phyloP scores from a whole-genome alignment of 2,888 invertebrate genomes.

The Glaucopsyche alexis region DNA sequence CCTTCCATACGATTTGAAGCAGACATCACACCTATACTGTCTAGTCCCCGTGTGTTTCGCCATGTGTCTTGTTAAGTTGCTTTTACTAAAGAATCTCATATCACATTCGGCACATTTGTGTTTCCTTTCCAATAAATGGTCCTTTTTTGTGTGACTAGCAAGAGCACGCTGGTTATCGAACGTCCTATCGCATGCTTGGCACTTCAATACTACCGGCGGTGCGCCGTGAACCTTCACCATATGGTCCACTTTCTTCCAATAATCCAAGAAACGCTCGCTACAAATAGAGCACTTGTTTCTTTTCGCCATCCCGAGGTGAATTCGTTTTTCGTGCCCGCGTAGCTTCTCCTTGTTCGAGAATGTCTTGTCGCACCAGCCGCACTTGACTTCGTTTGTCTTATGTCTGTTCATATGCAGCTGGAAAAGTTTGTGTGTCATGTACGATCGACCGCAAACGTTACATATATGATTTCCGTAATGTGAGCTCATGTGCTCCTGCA shows the following conservation, averaged over 20 bases:
- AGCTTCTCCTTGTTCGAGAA: slow-evolving; percentile 45
- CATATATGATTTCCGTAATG: slow-evolving; percentile 59
- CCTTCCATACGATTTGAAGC: slow-evolving; percentile 53
- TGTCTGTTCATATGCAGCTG: slow-evolving; percentile 50
- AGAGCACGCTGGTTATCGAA: slow-evolving; percentile 53
- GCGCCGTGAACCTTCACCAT: slow-evolving; percentile 55
- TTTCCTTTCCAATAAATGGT: slow-evolving; percentile 61
- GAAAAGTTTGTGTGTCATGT: slow-evolving; percentile 49
- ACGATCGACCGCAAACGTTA: slow-evolving; percentile 51
- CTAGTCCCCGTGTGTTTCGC: slow-evolving; percentile 54
- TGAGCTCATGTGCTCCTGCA: slow-evolving; percentile 62
- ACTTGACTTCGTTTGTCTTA: slow-evolving; percentile 51
- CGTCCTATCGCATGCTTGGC: slow-evolving; percentile 56
- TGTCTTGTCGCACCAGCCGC: slow-evolving; percentile 52
- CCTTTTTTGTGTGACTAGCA: slow-evolving; percentile 54
- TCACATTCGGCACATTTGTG: slow-evolving; percentile 68
- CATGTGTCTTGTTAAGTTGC: slow-evolving; percentile 51
- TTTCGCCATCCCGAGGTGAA: slow-evolving; percentile 43
- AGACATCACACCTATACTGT: slow-evolving; percentile 56
- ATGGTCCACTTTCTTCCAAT: slow-evolving; percentile 56
- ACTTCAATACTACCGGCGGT: slow-evolving; percentile 49
- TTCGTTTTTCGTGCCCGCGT: slow-evolving; percentile 43
- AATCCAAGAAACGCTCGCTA: slow-evolving; percentile 52
- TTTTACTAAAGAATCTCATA: slow-evolving; percentile 53
- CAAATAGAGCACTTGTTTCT: slow-evolving; percentile 53